Evolutionary conservation across 2,113 vertebrate genomes (phyloP), one percentile per base, ranked within the genome.

Genomic region (Megalops atlanticus): DNA sequence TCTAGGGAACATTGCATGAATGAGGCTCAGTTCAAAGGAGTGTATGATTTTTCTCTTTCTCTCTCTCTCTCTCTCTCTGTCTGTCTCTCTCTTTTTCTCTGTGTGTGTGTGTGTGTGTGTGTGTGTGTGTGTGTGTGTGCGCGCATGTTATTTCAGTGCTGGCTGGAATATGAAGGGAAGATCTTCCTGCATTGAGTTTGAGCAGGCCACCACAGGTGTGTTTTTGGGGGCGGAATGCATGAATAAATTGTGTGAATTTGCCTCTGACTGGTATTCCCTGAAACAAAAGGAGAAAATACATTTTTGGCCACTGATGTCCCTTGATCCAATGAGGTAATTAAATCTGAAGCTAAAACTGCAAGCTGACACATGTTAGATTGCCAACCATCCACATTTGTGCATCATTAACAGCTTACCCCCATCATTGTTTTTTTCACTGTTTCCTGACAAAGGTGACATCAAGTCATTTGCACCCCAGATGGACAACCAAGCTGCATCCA

Each of bases 381-480:
- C 69, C 69, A 71, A 21, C 69, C 16, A 18, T 71, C 69, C 33
- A 36, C 69, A 64, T 38, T 71, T 36, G 31, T 7, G n/a, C 77
- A 47, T 68, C 15, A 33, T 38, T 45, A 69, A 49, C 33, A 74
- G 45, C 74, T 35, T 16, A 47, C 15, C 16, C 14, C 64, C 18
- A 47, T n/a, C 16, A 24, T 40, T 6, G 4, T 49, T 36, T 2
- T n/a, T 71, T 71, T 38, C 16, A 36, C 68, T 36, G 21, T 36
- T 38, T 39, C 33, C 41, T 12, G 1, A 33, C 41, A 71, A 79
- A 43, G 39, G 64, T 35, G 31, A 71, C 39, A 71, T n/a, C n/a
- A 21, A 78, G 77, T 69, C 38, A 78, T 41, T 45, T 31, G 40
- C 58, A 78, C 54, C 77, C 58, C 77, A 78, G 58, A 36, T 45